Conservation (phyloP, 2,113 vertebrate genomes). For the Trichechus manatus region DNA sequence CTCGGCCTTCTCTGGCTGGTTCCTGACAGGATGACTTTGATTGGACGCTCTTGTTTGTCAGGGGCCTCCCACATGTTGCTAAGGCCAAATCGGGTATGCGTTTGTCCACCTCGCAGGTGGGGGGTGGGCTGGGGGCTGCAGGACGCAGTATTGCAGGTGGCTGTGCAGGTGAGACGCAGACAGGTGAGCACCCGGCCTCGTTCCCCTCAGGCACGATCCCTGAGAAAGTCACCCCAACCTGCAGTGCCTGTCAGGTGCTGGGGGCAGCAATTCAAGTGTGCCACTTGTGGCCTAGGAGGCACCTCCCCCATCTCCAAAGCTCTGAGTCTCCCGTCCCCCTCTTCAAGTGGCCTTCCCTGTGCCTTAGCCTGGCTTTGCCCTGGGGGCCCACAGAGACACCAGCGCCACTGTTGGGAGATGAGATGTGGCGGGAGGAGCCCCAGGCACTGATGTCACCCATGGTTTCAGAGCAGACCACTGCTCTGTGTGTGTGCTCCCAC, state of each 20-base stretch:
- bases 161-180: not conserved
- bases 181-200: not conserved
- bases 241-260: not conserved
- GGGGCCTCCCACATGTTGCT: not conserved
- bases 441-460: not conserved
- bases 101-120: not conserved
- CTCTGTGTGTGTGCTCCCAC: not conserved
- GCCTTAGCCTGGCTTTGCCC: not conserved
- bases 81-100: not conserved
- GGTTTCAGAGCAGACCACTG: not conserved
- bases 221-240: not conserved
- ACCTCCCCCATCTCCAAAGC: not conserved
- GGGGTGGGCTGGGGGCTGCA: not conserved
- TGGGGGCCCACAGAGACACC: too few species aligned
- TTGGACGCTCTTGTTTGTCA: not conserved
- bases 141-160: not conserved
- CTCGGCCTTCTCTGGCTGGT: not conserved
- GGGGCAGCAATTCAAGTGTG: not conserved
- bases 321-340: too few species aligned
- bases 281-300: not conserved
- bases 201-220: not conserved
- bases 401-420: too few species aligned
- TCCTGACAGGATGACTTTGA: not conserved
- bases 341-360: too few species aligned
- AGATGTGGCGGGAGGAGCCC: not conserved